Base-by-base conservation (phyloP, 2,888 invertebrate genomes). In the Caenorhabditis auriculariae region DNA sequence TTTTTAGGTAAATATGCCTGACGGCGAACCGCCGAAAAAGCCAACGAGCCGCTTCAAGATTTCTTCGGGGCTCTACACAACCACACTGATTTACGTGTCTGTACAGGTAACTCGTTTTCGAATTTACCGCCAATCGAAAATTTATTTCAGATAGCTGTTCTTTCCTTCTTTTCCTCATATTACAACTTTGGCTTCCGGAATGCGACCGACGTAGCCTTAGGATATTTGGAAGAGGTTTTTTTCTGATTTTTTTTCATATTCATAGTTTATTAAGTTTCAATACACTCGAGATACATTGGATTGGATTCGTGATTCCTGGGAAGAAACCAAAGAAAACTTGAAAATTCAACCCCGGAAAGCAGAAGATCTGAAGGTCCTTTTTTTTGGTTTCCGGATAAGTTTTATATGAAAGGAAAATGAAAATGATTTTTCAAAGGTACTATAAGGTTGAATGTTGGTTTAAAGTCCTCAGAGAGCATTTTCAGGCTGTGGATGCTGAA, bases 161-260 rank as follows among this genome's bases (percentile, higher is more conserved):
- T 78, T 21, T 74, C 77, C 23, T 75, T 73, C 27, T 43, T 77
- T n/a, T 62, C 63, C 42, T 56, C 71, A 9, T 68, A 66, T 53
- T 78, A 77, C 54, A 60, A 74, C 41, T 60, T 76, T 23, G 67
- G 78, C 38, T 29, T 74, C 21, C 56, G 57, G 38, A 56, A 64
- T 62, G 49, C 47, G 37, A 51, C 67, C 41, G n/a, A 24, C 7
- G 70, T 69, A 68, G 55, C 67, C 7, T 37, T 67, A 7, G 50
- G 62, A 37, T 54, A 58, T 23, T 43, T 75, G 32, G 66, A 66
- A 28, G 66, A 76, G 65, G 75, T 75, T 21, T 21, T 46, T 49
- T 48, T 41, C 38, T 5, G 12, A 19, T 3, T 12, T 27, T 17
- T 21, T 2, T 38, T 17, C 46, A 26, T 19, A n/a, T 12, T 17